Evolutionary conservation across 2,888 invertebrate species (phyloP), one percentile per base, ranked within the genome.

Genomic region (Salpingus planirostris): DNA sequence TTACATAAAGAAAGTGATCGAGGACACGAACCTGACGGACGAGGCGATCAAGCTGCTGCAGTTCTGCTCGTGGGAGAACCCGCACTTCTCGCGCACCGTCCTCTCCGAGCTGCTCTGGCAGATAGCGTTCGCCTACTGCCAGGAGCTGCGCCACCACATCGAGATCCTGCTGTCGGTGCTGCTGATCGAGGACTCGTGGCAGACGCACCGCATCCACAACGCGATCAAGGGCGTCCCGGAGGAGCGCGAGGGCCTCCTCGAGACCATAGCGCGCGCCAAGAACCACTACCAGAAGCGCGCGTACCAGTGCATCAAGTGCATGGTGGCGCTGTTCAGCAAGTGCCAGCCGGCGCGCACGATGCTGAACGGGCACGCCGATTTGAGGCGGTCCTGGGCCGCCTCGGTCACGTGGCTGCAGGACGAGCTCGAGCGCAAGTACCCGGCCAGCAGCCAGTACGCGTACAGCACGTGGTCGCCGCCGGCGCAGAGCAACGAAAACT

Each of bases 41-140:
- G 95, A 96, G 46, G 87, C 89, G 2, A 74, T 90, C 24, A 83
- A 89, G 58, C 68, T 96, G 38, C 67, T 96, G 21, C 88, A 93
- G 69, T 96, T 88, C 66, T 81, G 92, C 62, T 89, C 90, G 57
- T 96, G 95, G 95, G 96, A 96, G 66, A 93, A 96, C 68, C 90
- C 91, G 13, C 83, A 83, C 47, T 90, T 95, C 67, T 93, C 93
- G 15, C 80, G 88, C 42, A 77, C 79, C 11, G 88, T 92, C 27
- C 74, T 96, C 21, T 80, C 85, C 24, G 95, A 96, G 68, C 68
- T 96, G 24, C 69, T 96, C 34, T 92, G 92, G 90, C 88, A 92
- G 62, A 74, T 76, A 62, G 80, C 84, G 21, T 87, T 82, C 63
- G 89, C 92, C 2, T 95, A 91, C 66, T 90, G 92, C 47, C 91